Conservation (phyloP, 2,888 invertebrate species). For the Tachina fera region DNA sequence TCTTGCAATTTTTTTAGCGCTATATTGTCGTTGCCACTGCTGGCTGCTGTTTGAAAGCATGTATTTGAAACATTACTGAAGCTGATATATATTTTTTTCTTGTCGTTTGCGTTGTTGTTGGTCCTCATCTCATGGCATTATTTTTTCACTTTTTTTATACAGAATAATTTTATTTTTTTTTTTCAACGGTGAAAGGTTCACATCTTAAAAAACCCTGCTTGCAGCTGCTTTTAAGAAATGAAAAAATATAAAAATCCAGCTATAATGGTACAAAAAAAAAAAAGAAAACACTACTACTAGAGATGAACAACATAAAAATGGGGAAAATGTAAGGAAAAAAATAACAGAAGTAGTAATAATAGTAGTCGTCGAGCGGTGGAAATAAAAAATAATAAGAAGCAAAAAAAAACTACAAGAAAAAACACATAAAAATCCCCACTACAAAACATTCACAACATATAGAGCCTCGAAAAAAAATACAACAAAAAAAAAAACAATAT, state of each 20-base stretch:
- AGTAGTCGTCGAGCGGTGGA: conserved; percentile 65
- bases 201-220: conserved; percentile 74
- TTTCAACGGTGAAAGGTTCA: conserved; percentile 75
- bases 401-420: conserved; percentile 35
- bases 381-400: conserved; percentile 68
- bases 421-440: conserved; percentile 71
- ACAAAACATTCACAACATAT: conserved; percentile 70
- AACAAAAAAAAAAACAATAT: conserved; percentile 59
- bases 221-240: conserved; percentile 73
- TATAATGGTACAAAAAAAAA: conserved; percentile 60
- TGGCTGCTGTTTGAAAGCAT: conserved; percentile 60
- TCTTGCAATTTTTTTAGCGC: conserved; percentile 64
- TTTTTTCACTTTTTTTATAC: conserved; percentile 34
- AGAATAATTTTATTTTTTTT: conserved; percentile 54
- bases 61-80: conserved; percentile 64
- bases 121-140: conserved; percentile 55
- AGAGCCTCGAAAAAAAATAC: conserved; percentile 65
- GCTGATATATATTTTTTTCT: conserved; percentile 56
- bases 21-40: conserved; percentile 34
- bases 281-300: conserved; percentile 31
- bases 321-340: conserved; percentile 29
- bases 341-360: conserved; percentile 61
- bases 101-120: conserved; percentile 25
- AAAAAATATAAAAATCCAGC: conserved; percentile 76
- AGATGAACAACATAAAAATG: conserved; percentile 55